Evolutionary conservation across 2,888 invertebrate genomes (phyloP).

Genomic region (Eubasilissa splendida): DNA sequence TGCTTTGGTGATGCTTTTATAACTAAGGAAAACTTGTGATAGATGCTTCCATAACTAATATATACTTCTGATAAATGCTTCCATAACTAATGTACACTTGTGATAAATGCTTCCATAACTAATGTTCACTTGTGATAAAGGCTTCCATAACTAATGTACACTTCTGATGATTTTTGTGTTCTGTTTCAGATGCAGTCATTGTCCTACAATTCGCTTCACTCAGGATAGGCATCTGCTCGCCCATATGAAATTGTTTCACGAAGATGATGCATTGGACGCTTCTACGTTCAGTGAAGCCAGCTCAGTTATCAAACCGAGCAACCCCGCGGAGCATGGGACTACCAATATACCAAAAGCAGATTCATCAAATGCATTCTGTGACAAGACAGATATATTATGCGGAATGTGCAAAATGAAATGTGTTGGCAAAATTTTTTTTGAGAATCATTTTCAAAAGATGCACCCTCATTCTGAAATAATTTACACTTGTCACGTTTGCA

Average conservation of each 20-base stretch:
- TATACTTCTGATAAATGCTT: too few relatives aligned
- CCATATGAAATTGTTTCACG: conserved; percentile 21
- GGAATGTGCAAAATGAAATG: conserved; percentile 17
- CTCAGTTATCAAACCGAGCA: neutral
- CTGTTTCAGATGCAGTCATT: conserved; percentile 31
- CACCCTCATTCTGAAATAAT: conserved; percentile 6
- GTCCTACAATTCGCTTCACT: conserved; percentile 24
- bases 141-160: too few relatives aligned
- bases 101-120: too few relatives aligned
- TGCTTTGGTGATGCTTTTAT: too few relatives aligned
- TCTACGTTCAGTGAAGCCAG: too few relatives aligned
- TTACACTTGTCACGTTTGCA: conserved; percentile 17
- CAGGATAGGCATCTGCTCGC: conserved; percentile 26
- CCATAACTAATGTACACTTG: too few relatives aligned
- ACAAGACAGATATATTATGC: conserved; percentile 12
- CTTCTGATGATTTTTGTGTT: too few relatives aligned
- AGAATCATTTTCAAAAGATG: conserved; percentile 20
- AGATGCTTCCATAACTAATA: too few relatives aligned
- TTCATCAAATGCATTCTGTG: neutral
- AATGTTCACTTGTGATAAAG: too few relatives aligned
- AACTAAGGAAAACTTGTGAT: too few relatives aligned
- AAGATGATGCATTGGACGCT: neutral
- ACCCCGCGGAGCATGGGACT: neutral
- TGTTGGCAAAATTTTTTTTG: conserved; percentile 19
- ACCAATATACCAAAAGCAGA: neutral